These are phyloP conservation scores for Xenops minutus DNA, from an alignment of 2,797 vertebrate genomes.

Conservation along the genomic window DNA sequence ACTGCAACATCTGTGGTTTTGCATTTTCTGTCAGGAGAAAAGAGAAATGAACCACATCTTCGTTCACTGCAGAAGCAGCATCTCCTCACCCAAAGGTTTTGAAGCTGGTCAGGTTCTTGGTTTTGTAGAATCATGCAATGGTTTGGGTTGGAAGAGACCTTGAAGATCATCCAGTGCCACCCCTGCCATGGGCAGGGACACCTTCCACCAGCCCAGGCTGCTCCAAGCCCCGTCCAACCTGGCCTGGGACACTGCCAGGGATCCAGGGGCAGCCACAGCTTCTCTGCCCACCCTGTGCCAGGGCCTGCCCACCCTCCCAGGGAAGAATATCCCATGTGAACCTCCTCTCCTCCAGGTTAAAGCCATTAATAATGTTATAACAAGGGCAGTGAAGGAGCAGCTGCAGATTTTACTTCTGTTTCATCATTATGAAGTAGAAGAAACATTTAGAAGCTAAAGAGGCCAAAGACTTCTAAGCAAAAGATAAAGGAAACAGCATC, in stretches of 20 bases:
- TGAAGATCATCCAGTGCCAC: no score
- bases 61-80: neutral
- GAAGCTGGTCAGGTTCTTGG: neutral
- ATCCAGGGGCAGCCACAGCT: no score
- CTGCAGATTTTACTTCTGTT: neutral
- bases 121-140: neutral
- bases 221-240: no score
- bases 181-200: no score
- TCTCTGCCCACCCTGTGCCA: neutral
- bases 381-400: neutral
- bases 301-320: neutral
- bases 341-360: neutral
- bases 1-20: neutral
- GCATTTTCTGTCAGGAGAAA: neutral
- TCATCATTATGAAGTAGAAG: neutral
- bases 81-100: neutral
- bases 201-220: no score
- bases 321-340: rapidly evolving
- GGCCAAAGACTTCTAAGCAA: neutral
- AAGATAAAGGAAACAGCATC: neutral
- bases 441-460: neutral
- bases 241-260: neutral
- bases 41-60: neutral
- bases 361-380: neutral
- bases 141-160: neutral